These are phyloP conservation scores for Sparidentex hasta DNA, from an alignment of 2,797 vertebrate genomes.

Conservation along the genomic window DNA sequence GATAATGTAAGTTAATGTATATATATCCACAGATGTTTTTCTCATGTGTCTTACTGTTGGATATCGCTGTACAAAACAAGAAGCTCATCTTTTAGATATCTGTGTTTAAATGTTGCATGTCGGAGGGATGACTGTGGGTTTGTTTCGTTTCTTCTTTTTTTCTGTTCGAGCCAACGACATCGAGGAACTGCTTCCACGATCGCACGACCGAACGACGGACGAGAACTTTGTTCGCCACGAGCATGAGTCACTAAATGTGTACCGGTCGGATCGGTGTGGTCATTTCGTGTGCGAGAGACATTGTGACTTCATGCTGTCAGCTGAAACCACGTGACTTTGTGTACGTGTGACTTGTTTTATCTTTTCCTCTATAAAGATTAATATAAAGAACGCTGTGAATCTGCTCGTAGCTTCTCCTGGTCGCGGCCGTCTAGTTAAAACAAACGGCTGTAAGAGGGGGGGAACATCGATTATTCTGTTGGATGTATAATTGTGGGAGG, in stretches of 20 bases:
- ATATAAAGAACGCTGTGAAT: conserved; percentile 72
- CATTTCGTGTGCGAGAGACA: conserved; percentile 44
- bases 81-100: conserved; percentile 73
- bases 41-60: conserved; percentile 78
- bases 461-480: conserved; percentile 36
- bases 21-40: conserved; percentile 77
- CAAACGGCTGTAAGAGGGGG: too few relatives aligned
- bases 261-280: conserved; percentile 59
- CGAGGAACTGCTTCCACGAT: conserved; percentile 39
- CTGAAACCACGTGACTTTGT: conserved; percentile 71
- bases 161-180: conserved; percentile 23
- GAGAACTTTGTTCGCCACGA: conserved; percentile 58
- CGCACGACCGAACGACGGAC: conserved; percentile 45
- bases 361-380: conserved; percentile 82
- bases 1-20: conserved; percentile 87
- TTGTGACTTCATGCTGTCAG: conserved; percentile 38
- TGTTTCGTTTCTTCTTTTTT: conserved; percentile 30
- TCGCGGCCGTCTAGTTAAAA: conserved; percentile 11
- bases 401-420: conserved; percentile 12
- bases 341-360: conserved; percentile 74
- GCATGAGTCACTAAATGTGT: conserved; percentile 78
- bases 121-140: conserved; percentile 62
- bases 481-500: conserved; percentile 30
- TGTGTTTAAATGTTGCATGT: conserved; percentile 83
- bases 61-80: conserved; percentile 70